phyloP scores from a whole-genome alignment of 1,140 invertebrate genomes.

The Hypothenemus hampei region DNA sequence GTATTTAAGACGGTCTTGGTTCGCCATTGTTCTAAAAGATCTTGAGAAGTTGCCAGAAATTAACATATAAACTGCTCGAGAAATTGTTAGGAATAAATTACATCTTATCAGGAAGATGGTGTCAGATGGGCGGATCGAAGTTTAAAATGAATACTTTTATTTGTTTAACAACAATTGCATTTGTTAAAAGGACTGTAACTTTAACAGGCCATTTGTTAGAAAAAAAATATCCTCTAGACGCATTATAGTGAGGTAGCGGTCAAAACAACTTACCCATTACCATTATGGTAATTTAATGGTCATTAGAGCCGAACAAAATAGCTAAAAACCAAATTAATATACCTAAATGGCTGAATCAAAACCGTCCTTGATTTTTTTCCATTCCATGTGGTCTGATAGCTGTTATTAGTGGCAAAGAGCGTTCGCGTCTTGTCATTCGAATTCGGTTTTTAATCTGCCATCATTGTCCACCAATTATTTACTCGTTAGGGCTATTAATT shows the following conservation, averaged over 20 bases:
- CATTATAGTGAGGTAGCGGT: not conserved
- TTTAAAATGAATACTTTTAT: too few relatives aligned
- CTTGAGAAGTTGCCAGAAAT: slow-evolving; percentile 35
- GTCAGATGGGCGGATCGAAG: too few relatives aligned
- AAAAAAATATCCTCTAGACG: not conserved
- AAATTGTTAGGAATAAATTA: slow-evolving; percentile 4
- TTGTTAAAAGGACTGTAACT: too few relatives aligned
- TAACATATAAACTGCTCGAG: slow-evolving; percentile 37
- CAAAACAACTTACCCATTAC: slow-evolving; percentile 18
- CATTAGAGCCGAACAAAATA: slow-evolving; percentile 23
- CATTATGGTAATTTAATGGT: slow-evolving; percentile 26
- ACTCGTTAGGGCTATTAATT: slow-evolving; percentile 22
- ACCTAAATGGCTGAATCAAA: slow-evolving; percentile 21
- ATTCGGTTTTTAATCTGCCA: slow-evolving; percentile 23
- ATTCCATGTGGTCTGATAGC: slow-evolving; percentile 19
- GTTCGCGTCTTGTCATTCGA: slow-evolving; percentile 26
- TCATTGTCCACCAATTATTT: slow-evolving; percentile 25
- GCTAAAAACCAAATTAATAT: slow-evolving; percentile 25
- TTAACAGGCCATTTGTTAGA: too few relatives aligned
- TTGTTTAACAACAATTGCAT: too few relatives aligned
- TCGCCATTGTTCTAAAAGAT: slow-evolving; percentile 37
- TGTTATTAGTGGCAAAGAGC: slow-evolving; percentile 22
- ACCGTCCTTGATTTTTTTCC: slow-evolving; percentile 21
- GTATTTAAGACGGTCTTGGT: slow-evolving; percentile 39
- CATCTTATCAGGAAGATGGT: too few relatives aligned